These are phyloP conservation scores for Ennomos fuscantarius DNA, from an alignment of 2,888 invertebrate genomes.

Conservation along the genomic window DNA sequence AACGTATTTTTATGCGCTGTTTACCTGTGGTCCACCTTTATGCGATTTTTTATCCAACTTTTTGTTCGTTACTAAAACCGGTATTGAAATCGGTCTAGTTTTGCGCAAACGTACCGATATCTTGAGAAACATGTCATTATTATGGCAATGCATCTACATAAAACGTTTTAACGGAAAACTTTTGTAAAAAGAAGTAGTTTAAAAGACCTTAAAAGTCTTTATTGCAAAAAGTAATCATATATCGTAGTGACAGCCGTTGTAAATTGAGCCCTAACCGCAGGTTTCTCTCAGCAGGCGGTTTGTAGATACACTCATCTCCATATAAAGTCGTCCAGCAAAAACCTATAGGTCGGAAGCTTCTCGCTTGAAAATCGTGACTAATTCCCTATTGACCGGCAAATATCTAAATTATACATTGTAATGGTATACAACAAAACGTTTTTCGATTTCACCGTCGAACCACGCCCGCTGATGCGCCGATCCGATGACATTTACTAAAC, in stretches of 20 bases:
- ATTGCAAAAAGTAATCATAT: slow-evolving; percentile 30
- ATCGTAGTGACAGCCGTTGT: slow-evolving; percentile 29
- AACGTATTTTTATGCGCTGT: slow-evolving; percentile 11
- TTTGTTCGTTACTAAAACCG: slow-evolving; percentile 2
- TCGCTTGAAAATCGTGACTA: slow-evolving; percentile 62
- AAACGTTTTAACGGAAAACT: slow-evolving; percentile 15
- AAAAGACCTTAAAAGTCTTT: slow-evolving; percentile 23
- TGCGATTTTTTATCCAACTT: slow-evolving; percentile 10
- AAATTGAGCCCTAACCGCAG: slow-evolving; percentile 33
- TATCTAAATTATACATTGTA: slow-evolving; percentile 53
- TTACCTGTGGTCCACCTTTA: slow-evolving; percentile 22
- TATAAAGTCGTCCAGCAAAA: slow-evolving; percentile 19
- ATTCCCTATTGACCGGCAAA: slow-evolving; percentile 57
- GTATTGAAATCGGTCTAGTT: slow-evolving; percentile 22
- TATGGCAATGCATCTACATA: slow-evolving; percentile 21
- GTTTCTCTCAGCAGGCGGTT: slow-evolving; percentile 28
- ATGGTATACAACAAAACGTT: slow-evolving; percentile 44
- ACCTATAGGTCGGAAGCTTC: slow-evolving; percentile 49
- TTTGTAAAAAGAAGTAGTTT: slow-evolving; percentile 14
- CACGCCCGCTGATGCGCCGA: slow-evolving; percentile 60
- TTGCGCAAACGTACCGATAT: slow-evolving; percentile 5
- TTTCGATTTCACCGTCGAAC: slow-evolving; percentile 46
- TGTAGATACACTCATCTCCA: slow-evolving; percentile 25
- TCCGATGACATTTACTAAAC: slow-evolving; percentile 66
- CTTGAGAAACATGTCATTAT: background rate